phyloP scores from a whole-genome alignment of 2,113 vertebrate genomes.

The Herpailurus yagouaroundi region DNA sequence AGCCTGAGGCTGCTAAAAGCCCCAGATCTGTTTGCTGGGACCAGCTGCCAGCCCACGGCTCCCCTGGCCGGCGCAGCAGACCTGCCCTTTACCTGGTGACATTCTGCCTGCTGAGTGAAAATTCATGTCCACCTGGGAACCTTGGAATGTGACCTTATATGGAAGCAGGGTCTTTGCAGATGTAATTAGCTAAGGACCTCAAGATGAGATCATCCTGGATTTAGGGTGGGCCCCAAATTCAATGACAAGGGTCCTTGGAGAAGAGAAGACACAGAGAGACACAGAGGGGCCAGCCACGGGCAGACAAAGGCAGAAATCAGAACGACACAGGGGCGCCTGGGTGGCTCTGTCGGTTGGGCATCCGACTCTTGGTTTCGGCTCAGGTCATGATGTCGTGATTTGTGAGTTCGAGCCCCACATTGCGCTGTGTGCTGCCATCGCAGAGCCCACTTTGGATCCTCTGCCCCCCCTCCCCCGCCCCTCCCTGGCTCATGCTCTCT shows the following conservation, averaged over 20 bases:
- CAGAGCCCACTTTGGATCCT: too few species aligned
- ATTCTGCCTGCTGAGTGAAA: background rate
- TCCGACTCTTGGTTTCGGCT: too few species aligned
- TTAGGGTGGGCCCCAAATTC: background rate
- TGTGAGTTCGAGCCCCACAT: too few species aligned
- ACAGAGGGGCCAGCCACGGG: background rate
- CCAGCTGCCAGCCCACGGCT: background rate
- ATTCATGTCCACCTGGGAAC: background rate
- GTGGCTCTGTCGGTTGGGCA: too few species aligned
- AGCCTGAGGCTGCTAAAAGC: background rate
- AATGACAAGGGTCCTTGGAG: background rate
- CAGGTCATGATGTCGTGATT: too few species aligned
- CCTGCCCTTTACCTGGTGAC: background rate
- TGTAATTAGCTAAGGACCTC: background rate
- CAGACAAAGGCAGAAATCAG: accelerated
- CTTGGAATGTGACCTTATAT: background rate
- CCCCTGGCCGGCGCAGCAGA: accelerated
- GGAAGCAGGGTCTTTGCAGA: background rate
- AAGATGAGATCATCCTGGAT: background rate
- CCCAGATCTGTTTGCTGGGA: background rate
- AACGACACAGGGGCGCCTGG: background rate
- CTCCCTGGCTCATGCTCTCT: too few species aligned
- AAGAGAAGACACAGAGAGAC: background rate
- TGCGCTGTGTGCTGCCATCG: too few species aligned
- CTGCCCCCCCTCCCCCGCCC: too few species aligned